Base-by-base conservation (phyloP, 2,113 vertebrate species). In the Paradisaea rubra region DNA sequence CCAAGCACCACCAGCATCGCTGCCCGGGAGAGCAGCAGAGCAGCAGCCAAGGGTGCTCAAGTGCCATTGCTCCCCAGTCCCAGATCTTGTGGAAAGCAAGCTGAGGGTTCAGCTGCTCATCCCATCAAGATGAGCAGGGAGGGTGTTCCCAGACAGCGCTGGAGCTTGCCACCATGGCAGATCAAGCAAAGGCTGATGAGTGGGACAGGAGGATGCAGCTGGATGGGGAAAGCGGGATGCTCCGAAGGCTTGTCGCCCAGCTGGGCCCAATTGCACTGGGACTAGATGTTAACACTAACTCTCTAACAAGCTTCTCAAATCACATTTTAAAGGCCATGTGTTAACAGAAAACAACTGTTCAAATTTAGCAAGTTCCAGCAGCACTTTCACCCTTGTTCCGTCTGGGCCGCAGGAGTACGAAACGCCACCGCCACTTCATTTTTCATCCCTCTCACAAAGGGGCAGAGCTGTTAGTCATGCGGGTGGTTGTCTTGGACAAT, bases 291-390 rank as follows among this genome's bases (percentile, higher is more conserved):
- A 91, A 91, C 82, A 88, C 60, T 27, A 60, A 63, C 52, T 93
- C 78, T 76, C 94, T 78, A 86, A 88, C 76, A 91, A 78, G 90
- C 92, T 91, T 95, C 86, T 78, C 93, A 81, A 92, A 90, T 86
- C 60, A 0, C 64, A 31, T 85, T 89, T 92, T 95, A 74, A 89
- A 95, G 79, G 85, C 90, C 3, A 5, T 49, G 81, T 64, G 90
- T 90, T 96, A 95, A 94, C 86, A 95, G 87, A 93, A 94, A 95
- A 93, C 85, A 97, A 95, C 93, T 95, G 94, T 89, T 63, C 42
- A 41, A 89, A 89, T 95, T 85, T 60, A 94, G 85, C 85, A 60
- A 88, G 79, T 90, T 88, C 88, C 92, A 91, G 82, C 89, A 78
- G 68, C 76, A 57, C 85, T 95, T 89, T 93, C 82, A 72, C 88